Evolutionary conservation across 1,140 invertebrate genomes (phyloP), one percentile per base, ranked within the genome.

Genomic region (Eupristina koningsbergeri): DNA sequence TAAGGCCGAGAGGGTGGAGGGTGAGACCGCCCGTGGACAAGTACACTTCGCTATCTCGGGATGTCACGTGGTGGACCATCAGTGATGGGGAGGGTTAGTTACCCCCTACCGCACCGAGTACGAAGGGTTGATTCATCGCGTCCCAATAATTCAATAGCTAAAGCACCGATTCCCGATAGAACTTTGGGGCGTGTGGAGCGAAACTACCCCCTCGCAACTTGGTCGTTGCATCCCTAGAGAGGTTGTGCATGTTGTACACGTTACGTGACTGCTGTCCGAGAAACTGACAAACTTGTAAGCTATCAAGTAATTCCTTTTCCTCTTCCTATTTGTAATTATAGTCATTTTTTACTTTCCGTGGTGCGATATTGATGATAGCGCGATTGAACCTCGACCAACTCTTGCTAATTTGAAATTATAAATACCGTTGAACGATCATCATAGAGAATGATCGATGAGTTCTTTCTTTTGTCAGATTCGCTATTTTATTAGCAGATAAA

Each of bases 111-210:
- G 45, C 9, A 26, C 45, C 26, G 7, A 58, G 53, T 58, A 26
- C 1, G 1, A 39, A 29, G 69, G n/a, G 67, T 71, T 41, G n/a
- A 1, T 26, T 41, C 22, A 17, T 41, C 67, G 36, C 17, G 22
- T 13, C 11, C 45, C n/a, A 26, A 75, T 50, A 50, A 75, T 75
- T 75, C 73, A 53, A 22, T 15, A 5, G 41, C 73, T 50, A 75
- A 75, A 75, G 41, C 29, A 53, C 45, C 73, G 73, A 75, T 50
- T 50, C 47, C 15, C 45, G 73, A 75, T 75, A 75, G 45, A 53
- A 34, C 73, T 53, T 75, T 2, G 36, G 17, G 11, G 13, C 9
- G 3, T n/a, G n/a, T n/a, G n/a, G n/a, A n/a, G n/a, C n/a, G n/a
- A n/a, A n/a, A 13, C 2, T 34, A 39, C n/a, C 53, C 53, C 26